These are phyloP conservation scores for Amia ocellicauda DNA, from an alignment of 2,113 vertebrate genomes.

Conservation along the genomic window DNA sequence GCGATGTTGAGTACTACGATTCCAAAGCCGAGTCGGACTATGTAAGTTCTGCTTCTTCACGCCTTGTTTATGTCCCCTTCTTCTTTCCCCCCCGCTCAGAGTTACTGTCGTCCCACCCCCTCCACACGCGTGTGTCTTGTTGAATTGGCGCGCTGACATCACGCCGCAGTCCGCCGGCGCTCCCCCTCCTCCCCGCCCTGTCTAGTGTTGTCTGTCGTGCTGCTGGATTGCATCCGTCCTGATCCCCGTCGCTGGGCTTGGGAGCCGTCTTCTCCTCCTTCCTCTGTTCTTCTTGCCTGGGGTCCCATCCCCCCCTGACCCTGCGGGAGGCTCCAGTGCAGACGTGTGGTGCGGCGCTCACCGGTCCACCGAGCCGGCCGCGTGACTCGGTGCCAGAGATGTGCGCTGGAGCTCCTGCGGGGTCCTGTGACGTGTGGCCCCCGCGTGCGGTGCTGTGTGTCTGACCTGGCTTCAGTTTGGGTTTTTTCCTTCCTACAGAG, in stretches of 20 bases:
- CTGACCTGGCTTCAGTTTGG: too few relatives aligned
- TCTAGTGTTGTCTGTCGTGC: slow-evolving; percentile 38
- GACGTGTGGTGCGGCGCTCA: too few relatives aligned
- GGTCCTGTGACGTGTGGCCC: too few relatives aligned
- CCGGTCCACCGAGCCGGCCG: too few relatives aligned
- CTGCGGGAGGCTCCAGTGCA: too few relatives aligned
- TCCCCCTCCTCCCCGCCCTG: slow-evolving; percentile 14
- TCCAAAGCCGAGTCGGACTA: slow-evolving; percentile 92
- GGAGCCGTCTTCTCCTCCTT: neutral
- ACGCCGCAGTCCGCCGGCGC: neutral
- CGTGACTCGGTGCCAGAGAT: too few relatives aligned
- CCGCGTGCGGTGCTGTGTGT: too few relatives aligned
- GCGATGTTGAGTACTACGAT: slow-evolving; percentile 92
- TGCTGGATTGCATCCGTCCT: too few relatives aligned
- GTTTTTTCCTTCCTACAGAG: too few relatives aligned
- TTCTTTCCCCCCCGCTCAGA: neutral
- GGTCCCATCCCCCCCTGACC: slow-evolving; percentile 15
- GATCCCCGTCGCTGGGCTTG: too few relatives aligned
- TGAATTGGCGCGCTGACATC: slow-evolving; percentile 3
- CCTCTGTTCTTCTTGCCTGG: neutral
- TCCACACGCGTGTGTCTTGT: slow-evolving; percentile 2
- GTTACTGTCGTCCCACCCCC: slow-evolving; percentile 33
- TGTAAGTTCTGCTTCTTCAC: slow-evolving; percentile 71
- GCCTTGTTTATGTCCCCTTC: slow-evolving; percentile 29
- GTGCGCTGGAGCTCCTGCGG: too few relatives aligned